These are phyloP conservation scores for Drosophila pectinifera DNA, from an alignment of 1,140 invertebrate species.

Conservation along the genomic window DNA sequence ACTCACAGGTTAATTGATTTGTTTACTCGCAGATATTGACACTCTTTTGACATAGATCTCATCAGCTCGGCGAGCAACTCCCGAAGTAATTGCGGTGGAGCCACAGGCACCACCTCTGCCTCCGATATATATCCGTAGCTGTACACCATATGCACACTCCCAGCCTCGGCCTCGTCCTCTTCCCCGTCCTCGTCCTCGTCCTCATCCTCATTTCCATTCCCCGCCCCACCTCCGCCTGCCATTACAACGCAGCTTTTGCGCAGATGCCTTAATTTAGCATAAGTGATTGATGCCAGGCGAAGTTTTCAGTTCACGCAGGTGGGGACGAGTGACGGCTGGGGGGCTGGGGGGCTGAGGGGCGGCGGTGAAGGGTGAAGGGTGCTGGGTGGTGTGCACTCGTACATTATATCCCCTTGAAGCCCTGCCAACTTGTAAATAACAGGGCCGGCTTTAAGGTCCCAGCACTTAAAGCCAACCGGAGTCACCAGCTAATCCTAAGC, in stretches of 20 bases:
- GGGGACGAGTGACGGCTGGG: neutral
- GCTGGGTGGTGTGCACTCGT: neutral
- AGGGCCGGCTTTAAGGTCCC: conserved; percentile 1
- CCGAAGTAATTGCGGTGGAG: conserved; percentile 13
- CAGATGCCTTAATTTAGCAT: conserved; percentile 61
- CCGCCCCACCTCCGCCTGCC: neutral
- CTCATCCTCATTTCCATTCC: neutral
- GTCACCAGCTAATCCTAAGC: neutral
- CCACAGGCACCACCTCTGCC: conserved; percentile 9
- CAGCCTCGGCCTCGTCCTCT: neutral
- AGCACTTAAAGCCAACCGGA: neutral
- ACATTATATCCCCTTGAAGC: conserved; percentile 1
- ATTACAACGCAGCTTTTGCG: conserved; percentile 4
- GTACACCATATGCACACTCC: conserved; percentile 2
- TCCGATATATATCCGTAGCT: neutral
- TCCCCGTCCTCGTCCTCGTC: no score
- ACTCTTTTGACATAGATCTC: conserved; percentile 11
- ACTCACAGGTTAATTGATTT: conserved; percentile 1
- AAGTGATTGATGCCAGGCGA: conserved; percentile 67
- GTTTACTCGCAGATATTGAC: conserved; percentile 5
- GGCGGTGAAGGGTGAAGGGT: no score
- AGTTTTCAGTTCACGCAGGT: conserved; percentile 37
- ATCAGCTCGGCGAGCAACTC: conserved; percentile 2
- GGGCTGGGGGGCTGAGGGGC: no score
- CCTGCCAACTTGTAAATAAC: neutral